Percentiles rank a stretch among this genome's conserved stretches.
Conservation (phyloP, 2,797 vertebrate genomes). For the Hozukius guyotensis region DNA sequence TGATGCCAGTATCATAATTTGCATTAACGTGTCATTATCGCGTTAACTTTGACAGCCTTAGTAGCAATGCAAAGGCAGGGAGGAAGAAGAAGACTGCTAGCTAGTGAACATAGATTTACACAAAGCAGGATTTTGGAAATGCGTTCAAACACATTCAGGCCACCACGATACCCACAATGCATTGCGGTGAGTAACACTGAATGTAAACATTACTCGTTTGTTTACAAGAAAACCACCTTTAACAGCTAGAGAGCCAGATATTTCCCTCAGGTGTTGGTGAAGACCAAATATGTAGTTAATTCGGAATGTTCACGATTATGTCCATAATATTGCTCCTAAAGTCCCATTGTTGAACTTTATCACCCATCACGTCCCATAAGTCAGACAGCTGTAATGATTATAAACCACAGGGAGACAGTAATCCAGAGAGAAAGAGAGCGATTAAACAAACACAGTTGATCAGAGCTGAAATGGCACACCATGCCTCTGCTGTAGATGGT, state of each 20-base stretch:
- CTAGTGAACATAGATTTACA: not conserved
- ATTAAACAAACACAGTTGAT: not conserved
- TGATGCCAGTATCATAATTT: too few relatives aligned
- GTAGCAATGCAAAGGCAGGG: not conserved
- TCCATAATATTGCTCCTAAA: not conserved
- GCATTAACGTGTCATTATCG: too few relatives aligned
- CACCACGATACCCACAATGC: not conserved
- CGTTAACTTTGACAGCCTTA: too few relatives aligned
- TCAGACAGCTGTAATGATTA: not conserved
- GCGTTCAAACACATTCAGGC: not conserved
- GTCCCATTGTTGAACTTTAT: not conserved
- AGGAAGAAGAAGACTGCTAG: not conserved
- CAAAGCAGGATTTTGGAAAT: not conserved
- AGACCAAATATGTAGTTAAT: not conserved
- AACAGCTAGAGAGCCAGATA: not conserved
- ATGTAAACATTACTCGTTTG: not conserved
- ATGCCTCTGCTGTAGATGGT: not conserved
- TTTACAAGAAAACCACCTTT: not conserved
- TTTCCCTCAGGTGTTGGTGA: not conserved
- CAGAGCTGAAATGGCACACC: not conserved
- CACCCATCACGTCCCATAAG: not conserved
- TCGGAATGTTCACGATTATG: not conserved
- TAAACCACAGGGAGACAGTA: not conserved
- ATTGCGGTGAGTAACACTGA: not conserved
- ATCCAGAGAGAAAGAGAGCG: not conserved